Base-by-base conservation (phyloP, 2,113 vertebrate genomes). In the Paramisgurnus dabryanus region DNA sequence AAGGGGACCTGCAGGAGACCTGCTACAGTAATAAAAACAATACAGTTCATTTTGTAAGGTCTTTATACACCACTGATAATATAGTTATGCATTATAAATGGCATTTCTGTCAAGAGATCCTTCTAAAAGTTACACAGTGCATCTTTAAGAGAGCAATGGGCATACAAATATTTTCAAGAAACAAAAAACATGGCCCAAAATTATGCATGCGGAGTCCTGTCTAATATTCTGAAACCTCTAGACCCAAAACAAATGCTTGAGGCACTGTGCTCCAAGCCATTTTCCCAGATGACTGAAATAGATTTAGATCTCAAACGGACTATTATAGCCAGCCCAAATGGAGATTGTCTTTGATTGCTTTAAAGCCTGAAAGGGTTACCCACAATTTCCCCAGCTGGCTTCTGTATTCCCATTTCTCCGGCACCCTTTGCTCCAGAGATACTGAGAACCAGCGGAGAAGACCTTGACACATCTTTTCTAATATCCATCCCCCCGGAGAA, bases 401-500 rank as follows among this genome's bases (percentile, higher is more conserved):
- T 43, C 22, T 80, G n/a, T 67, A 41, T 43, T 41, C 65, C 41
- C 47, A 22, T 67, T n/a, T 67, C 49, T 58, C 39, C 13, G 9
- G 43, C 58, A 60, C 53, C 60, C 58, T 43, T 50, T 34, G 67
- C 73, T 77, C 67, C 68, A 27, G 73, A 74, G 74, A 50, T 67
- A 66, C 40, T 22, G 41, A 67, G 64, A 80, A 80, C 40, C 71
- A 60, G 69, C 15, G 11, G 68, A 67, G 58, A 49, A 80, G 81
- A 67, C 84, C 81, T 83, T 77, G 65, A 83, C 81, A 80, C 78
- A 84, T 82, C 80, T 86, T 74, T 84, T 86, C 79, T 82, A 76
- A 86, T 84, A 82, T 78, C 80, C 6, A 57, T 82, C 75, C 82
- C 82, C 15, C 71, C 12, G 7, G 82, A 82, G 80, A 82, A 47